These are phyloP conservation scores for Ephialtes manifestator DNA, from an alignment of 2,888 invertebrate genomes.

Conservation along the genomic window DNA sequence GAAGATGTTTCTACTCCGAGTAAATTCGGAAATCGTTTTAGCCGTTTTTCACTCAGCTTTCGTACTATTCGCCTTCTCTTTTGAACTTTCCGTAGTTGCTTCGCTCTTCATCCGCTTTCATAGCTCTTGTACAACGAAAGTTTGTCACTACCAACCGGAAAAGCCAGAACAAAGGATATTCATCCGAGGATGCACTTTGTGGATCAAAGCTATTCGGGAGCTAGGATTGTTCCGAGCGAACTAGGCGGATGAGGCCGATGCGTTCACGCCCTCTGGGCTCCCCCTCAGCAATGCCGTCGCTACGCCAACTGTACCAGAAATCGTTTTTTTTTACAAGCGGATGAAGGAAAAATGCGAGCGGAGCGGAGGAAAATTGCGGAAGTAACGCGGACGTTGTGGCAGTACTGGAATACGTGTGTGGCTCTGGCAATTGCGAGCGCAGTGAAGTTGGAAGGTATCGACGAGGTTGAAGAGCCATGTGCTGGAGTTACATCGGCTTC, in stretches of 20 bases:
- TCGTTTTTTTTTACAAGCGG: conserved; percentile 1
- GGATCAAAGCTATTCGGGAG: conserved; percentile 54
- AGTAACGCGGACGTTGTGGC: conserved; percentile 36
- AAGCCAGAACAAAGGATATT: conserved; percentile 52
- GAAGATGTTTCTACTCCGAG: background rate
- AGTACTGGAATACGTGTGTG: background rate
- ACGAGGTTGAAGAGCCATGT: conserved; percentile 16
- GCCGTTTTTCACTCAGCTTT: background rate
- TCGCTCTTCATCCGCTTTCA: background rate
- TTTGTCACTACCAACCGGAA: conserved; percentile 17
- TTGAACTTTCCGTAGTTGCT: background rate
- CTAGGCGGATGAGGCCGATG: conserved; percentile 11
- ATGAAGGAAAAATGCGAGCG: conserved; percentile 13
- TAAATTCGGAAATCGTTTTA: conserved; percentile 11
- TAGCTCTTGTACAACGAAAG: conserved; percentile 19
- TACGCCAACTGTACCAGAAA: conserved; percentile 14
- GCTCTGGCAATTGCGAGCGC: conserved; percentile 8
- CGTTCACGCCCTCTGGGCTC: conserved; percentile 27
- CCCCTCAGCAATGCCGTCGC: background rate
- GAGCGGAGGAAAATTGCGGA: conserved; percentile 49
- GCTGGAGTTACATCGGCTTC: background rate
- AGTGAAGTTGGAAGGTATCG: conserved; percentile 19
- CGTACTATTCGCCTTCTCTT: background rate
- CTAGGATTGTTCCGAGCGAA: conserved; percentile 14
- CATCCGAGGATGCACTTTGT: conserved; percentile 57